Conservation (phyloP, 2,888 invertebrate genomes). For the Drosophila limbata region DNA sequence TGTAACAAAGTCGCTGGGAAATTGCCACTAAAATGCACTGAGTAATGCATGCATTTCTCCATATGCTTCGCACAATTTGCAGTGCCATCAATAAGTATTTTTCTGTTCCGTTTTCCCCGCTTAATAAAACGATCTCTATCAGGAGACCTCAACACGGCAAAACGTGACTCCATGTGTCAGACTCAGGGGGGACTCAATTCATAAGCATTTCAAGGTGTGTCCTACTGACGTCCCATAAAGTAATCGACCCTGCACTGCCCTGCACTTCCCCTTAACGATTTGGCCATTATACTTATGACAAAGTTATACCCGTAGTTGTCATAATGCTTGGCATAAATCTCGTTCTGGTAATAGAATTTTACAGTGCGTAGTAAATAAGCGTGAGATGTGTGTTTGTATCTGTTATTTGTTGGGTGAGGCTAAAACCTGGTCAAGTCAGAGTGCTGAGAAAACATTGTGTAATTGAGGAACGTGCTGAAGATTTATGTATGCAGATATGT, state of each 20-base stretch:
- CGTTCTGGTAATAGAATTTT: constrained; percentile 60
- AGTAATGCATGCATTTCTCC: constrained; percentile 19
- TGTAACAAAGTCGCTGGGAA: constrained; percentile 17
- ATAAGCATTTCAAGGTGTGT: constrained; percentile 65
- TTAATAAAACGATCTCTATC: constrained; percentile 40
- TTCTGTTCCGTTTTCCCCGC: not conserved
- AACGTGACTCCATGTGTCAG: constrained; percentile 68
- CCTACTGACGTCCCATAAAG: constrained; percentile 39
- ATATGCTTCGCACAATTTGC: constrained; percentile 18
- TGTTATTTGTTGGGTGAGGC: constrained; percentile 17
- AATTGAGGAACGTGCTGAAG: constrained; percentile 28
- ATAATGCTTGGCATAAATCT: constrained; percentile 65
- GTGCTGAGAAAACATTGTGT: constrained; percentile 6
- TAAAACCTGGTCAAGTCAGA: constrained; percentile 23
- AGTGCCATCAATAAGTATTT: constrained; percentile 27
- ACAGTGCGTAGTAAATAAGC: constrained; percentile 63
- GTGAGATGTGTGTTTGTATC: constrained; percentile 23
- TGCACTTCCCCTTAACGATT: constrained; percentile 7
- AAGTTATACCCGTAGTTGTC: constrained; percentile 39
- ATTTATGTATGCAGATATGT: constrained; percentile 24
- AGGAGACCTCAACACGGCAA: constrained; percentile 28
- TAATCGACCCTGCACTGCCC: constrained; percentile 10
- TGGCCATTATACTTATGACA: constrained; percentile 34
- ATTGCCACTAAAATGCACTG: constrained; percentile 9
- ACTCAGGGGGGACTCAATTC: constrained; percentile 52